Evolutionary conservation across 1,140 invertebrate species (phyloP).

Genomic region (Orussus abietinus): DNA sequence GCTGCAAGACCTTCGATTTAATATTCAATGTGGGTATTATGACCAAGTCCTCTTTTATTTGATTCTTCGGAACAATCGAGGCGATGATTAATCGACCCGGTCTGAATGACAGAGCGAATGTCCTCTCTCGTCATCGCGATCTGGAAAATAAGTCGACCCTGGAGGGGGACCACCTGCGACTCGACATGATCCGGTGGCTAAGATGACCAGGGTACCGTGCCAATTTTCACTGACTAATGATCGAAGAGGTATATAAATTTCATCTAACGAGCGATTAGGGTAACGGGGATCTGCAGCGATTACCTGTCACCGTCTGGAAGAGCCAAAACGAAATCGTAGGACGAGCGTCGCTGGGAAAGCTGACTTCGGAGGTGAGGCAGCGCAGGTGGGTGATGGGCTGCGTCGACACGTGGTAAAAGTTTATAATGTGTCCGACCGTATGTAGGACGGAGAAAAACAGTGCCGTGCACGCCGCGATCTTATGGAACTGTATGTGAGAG

Average conservation of each 20-base stretch:
- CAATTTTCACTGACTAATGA: neutral
- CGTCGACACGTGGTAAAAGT: constrained; percentile 98
- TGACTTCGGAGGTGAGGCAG: constrained; percentile 92
- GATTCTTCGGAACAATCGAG: no score
- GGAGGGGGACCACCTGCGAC: no score
- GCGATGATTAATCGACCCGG: no score
- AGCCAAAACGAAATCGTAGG: constrained; percentile 93
- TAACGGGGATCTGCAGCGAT: no score
- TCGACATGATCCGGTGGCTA: no score
- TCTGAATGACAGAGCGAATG: no score
- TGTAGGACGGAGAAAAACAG: constrained; percentile 91
- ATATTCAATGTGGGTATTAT: no score
- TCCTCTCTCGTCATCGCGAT: no score
- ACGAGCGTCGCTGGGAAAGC: constrained; percentile 87
- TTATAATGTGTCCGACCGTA: constrained; percentile 94
- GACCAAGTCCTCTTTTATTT: no score
- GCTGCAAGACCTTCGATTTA: no score
- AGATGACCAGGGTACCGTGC: no score
- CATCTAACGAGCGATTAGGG: constrained; percentile 6
- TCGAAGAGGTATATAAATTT: neutral
- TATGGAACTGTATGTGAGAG: constrained; percentile 97
- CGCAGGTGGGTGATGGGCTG: constrained; percentile 92
- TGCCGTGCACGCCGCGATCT: constrained; percentile 95
- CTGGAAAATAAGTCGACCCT: no score
- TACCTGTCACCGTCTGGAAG: constrained; percentile 91